Conservation (phyloP, 2,888 invertebrate species). For the Gari tellinella region DNA sequence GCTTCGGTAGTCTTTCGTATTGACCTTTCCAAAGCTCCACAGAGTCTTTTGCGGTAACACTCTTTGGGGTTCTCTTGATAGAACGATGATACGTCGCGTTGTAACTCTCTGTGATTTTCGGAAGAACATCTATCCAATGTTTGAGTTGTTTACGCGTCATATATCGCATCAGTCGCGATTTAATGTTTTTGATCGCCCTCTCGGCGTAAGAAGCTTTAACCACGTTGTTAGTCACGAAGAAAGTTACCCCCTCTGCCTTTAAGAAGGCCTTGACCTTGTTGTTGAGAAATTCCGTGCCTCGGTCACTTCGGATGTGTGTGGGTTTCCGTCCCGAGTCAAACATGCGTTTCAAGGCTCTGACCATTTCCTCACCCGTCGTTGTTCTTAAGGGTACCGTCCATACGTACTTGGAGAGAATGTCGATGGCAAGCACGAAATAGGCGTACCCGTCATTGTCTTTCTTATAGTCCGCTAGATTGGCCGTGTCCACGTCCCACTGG, state of each 20-base stretch:
- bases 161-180: slow-evolving; percentile 38
- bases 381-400: slow-evolving; percentile 29
- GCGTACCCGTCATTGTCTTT: slow-evolving; percentile 41
- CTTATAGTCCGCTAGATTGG: slow-evolving; percentile 30
- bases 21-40: slow-evolving; percentile 28
- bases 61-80: slow-evolving; percentile 30
- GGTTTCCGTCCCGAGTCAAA: slow-evolving; percentile 20
- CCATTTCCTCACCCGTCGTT: slow-evolving; percentile 39
- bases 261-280: slow-evolving; percentile 18
- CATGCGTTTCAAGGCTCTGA: slow-evolving; percentile 19
- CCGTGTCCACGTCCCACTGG: slow-evolving; percentile 48
- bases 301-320: slow-evolving; percentile 21
- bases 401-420: slow-evolving; percentile 36
- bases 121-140: slow-evolving; percentile 37
- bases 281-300: slow-evolving; percentile 42
- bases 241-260: slow-evolving; percentile 13
- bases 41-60: slow-evolving; percentile 32
- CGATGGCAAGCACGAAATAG: slow-evolving; percentile 33
- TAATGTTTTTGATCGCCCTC: slow-evolving; percentile 45
- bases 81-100: slow-evolving; percentile 39
- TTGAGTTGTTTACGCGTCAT: slow-evolving; percentile 34
- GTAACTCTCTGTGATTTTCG: slow-evolving; percentile 29
- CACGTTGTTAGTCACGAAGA: slow-evolving; percentile 37
- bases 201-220: slow-evolving; percentile 39
- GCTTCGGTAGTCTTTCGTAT: slow-evolving; percentile 19